Evolutionary conservation across 2,888 invertebrate species (phyloP).

Genomic region (Kryphioiulus occultus): DNA sequence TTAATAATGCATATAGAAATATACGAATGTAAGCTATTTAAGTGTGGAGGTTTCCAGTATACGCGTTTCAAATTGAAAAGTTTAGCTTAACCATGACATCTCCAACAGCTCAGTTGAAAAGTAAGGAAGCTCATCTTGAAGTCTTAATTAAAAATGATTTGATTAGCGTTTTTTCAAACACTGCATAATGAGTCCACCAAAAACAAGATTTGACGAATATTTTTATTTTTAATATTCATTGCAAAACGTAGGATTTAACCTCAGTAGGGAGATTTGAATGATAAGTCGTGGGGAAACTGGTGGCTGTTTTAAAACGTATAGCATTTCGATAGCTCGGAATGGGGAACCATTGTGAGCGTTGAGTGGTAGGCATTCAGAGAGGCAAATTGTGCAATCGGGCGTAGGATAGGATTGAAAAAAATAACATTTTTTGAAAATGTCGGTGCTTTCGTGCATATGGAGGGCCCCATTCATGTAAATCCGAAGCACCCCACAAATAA

Average conservation of each 20-base stretch:
- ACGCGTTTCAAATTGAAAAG: too few species aligned
- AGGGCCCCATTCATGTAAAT: conserved; percentile 18
- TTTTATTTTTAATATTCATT: neutral
- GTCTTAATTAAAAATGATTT: too few species aligned
- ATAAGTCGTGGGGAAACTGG: neutral
- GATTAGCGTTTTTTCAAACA: neutral
- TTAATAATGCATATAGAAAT: too few species aligned
- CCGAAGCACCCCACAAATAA: neutral
- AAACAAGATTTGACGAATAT: neutral
- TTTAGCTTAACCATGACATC: too few species aligned
- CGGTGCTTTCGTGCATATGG: neutral
- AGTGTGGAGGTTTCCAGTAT: too few species aligned
- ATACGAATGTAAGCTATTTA: too few species aligned
- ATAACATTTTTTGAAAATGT: conserved; percentile 13
- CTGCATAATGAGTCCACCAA: neutral
- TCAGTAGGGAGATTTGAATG: neutral
- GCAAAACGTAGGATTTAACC: neutral
- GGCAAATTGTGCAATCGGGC: conserved; percentile 2
- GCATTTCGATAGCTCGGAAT: neutral
- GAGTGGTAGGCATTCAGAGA: neutral
- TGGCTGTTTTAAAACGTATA: neutral
- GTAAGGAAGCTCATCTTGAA: too few species aligned
- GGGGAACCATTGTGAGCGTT: neutral
- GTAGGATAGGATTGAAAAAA: neutral
- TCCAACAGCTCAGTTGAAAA: too few species aligned